Evolutionary conservation across 1,140 invertebrate species (phyloP).

Genomic region (Pararge aegeria): DNA sequence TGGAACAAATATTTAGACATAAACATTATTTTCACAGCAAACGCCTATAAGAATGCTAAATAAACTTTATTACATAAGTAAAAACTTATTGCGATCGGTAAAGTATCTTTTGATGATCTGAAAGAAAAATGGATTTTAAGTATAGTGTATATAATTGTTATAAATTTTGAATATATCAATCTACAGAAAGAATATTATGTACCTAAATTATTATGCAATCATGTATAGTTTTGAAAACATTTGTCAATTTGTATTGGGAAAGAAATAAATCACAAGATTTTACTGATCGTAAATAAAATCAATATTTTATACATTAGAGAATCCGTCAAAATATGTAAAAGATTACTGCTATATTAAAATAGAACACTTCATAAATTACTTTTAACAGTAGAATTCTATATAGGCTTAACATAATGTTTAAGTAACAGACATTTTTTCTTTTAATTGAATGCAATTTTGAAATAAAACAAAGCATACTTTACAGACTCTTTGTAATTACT

Average conservation of each 20-base stretch:
- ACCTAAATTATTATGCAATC: constrained; percentile 15
- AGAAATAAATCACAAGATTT: constrained; percentile 12
- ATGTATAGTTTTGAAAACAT: constrained; percentile 11
- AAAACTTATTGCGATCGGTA: constrained; percentile 25
- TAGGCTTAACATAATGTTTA: too few species aligned
- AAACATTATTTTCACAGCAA: too few species aligned
- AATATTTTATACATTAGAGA: constrained; percentile 17
- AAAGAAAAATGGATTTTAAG: background rate
- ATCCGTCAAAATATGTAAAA: constrained; percentile 20
- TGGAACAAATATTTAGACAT: too few species aligned
- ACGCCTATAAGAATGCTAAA: constrained; percentile 9
- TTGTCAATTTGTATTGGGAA: constrained; percentile 11
- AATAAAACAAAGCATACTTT: too few species aligned
- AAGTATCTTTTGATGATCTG: constrained; percentile 22
- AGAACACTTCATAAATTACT: too few species aligned
- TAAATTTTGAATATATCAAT: constrained; percentile 2
- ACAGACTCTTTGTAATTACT: background rate
- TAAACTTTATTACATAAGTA: constrained; percentile 13
- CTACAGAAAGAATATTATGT: constrained; percentile 6
- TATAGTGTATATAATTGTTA: background rate
- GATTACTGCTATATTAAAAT: too few species aligned
- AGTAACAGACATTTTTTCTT: too few species aligned
- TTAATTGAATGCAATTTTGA: too few species aligned
- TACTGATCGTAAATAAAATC: constrained; percentile 24
- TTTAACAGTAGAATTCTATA: too few species aligned